phyloP scores from a whole-genome alignment of 2,797 vertebrate species.

The Molossus alvarezi region DNA sequence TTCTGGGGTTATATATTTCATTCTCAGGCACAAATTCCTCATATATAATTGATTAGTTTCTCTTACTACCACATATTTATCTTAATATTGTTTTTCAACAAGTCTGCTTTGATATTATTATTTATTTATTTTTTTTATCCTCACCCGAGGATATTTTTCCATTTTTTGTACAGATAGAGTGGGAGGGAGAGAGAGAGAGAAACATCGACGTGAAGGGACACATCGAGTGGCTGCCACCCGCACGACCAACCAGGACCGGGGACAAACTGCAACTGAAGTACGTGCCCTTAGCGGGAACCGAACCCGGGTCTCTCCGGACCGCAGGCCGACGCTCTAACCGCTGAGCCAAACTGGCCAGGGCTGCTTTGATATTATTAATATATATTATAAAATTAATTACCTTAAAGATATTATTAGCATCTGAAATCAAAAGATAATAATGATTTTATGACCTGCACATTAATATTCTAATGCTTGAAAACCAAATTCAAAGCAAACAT shows the following conservation, averaged over 20 bases:
- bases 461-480: neutral
- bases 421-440: constrained; percentile 2
- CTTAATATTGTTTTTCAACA: constrained; percentile 43
- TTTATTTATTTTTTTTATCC: neutral
- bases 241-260: too few species aligned
- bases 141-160: too few species aligned
- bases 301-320: too few species aligned
- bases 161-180: too few species aligned
- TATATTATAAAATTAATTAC: neutral
- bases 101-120: neutral
- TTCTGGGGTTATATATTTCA: neutral
- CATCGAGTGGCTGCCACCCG: too few species aligned
- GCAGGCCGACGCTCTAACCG: too few species aligned
- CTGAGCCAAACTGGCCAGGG: too few species aligned
- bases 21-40: neutral
- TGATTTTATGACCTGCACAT: neutral
- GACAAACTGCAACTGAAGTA: too few species aligned
- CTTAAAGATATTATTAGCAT: neutral
- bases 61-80: neutral
- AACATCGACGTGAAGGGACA: too few species aligned
- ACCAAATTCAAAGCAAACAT: neutral
- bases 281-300: too few species aligned
- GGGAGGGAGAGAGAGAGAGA: too few species aligned
- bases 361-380: constrained; percentile 2
- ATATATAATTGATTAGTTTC: neutral